These are phyloP conservation scores for Drosophila pullipes DNA, from an alignment of 2,888 invertebrate genomes.

Conservation along the genomic window DNA sequence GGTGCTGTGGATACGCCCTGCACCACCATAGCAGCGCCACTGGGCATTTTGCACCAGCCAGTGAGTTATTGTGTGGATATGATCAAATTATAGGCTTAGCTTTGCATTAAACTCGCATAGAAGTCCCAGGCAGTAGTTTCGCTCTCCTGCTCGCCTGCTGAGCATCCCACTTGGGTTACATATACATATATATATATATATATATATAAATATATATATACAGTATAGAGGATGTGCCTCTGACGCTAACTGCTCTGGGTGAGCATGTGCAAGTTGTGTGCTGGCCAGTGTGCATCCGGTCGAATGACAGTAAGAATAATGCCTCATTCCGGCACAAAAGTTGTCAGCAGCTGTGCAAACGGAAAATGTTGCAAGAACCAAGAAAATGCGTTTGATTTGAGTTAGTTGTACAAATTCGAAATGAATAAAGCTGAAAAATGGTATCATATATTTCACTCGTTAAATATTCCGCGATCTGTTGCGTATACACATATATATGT, in stretches of 20 bases:
- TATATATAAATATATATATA: neutral
- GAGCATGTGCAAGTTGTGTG: constrained; percentile 43
- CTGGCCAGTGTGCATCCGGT: constrained; percentile 60
- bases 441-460: neutral
- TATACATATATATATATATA: neutral
- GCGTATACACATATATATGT: neutral
- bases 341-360: constrained; percentile 20
- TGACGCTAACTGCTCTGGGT: constrained; percentile 28
- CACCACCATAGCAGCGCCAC: constrained; percentile 60
- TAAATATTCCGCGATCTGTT: neutral
- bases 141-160: constrained; percentile 7
- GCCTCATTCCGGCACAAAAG: constrained; percentile 11
- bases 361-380: neutral
- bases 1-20: constrained; percentile 24
- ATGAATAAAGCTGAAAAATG: neutral
- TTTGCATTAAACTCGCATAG: constrained; percentile 79
- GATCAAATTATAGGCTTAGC: constrained; percentile 79
- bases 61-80: constrained; percentile 82
- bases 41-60: constrained; percentile 67
- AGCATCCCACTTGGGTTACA: neutral
- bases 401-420: neutral
- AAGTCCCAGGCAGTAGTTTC: constrained; percentile 40
- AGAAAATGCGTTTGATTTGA: neutral
- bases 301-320: constrained; percentile 24
- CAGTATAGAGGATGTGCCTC: constrained; percentile 15